Evolutionary conservation across 2,113 vertebrate species (phyloP).

Genomic region (Xiphophorus maculatus): DNA sequence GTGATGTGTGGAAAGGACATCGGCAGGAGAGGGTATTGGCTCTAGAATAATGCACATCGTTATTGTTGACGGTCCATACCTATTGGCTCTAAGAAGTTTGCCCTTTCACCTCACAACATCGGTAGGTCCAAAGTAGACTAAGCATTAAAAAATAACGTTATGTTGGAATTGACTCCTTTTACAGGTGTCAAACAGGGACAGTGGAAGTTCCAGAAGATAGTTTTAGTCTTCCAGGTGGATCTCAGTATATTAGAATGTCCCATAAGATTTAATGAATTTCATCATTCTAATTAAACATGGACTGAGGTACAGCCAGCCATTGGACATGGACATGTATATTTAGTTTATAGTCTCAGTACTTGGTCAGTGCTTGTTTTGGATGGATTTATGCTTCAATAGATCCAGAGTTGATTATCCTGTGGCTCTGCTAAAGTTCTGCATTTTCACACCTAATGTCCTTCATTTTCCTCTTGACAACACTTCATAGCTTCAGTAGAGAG

Average conservation of each 20-base stretch:
- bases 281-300: no score
- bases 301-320: no score
- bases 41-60: slow-evolving; percentile 69
- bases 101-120: slow-evolving; percentile 48
- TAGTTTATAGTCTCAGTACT: no score
- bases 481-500: neutral
- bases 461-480: neutral
- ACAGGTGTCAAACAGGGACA: slow-evolving; percentile 31
- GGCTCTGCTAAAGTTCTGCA: no score
- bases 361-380: no score
- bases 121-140: slow-evolving; percentile 44
- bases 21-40: slow-evolving; percentile 74
- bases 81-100: slow-evolving; percentile 54
- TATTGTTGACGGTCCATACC: slow-evolving; percentile 70
- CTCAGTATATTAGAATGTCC: neutral
- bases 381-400: no score
- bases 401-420: no score
- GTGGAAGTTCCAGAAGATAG: slow-evolving; percentile 17
- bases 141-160: slow-evolving; percentile 24
- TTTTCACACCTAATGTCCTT: no score
- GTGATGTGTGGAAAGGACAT: slow-evolving; percentile 75
- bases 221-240: neutral
- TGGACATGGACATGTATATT: no score
- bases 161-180: slow-evolving; percentile 45
- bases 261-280: neutral